Conservation (phyloP, 2,797 vertebrate species). For the Sparidentex hasta region DNA sequence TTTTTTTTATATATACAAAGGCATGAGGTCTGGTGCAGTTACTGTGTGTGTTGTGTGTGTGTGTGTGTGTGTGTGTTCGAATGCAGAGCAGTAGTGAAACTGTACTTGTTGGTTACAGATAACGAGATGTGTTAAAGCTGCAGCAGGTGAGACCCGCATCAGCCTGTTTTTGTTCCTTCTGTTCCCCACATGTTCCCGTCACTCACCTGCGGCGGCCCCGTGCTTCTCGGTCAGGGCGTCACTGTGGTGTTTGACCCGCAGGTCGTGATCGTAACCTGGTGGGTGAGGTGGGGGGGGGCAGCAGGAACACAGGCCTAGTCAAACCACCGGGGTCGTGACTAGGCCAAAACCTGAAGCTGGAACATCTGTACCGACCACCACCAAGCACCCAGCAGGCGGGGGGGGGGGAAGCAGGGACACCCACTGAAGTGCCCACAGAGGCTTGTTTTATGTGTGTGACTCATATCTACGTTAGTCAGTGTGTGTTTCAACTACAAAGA, state of each 20-base stretch:
- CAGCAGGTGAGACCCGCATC: background rate
- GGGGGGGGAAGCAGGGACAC: slow-evolving; percentile 35
- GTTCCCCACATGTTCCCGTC: slow-evolving; percentile 34
- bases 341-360: slow-evolving; percentile 61
- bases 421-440: slow-evolving; percentile 19
- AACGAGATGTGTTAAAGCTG: background rate
- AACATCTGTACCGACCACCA: slow-evolving; percentile 72
- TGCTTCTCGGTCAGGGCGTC: slow-evolving; percentile 95
- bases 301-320: slow-evolving; percentile 82
- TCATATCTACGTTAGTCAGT: slow-evolving; percentile 50
- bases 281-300: slow-evolving; percentile 69
- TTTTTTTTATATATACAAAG: background rate
- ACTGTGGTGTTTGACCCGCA: slow-evolving; percentile 92
- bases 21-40: background rate
- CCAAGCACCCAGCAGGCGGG: slow-evolving; percentile 70
- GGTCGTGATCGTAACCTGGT: slow-evolving; percentile 96
- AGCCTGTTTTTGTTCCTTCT: slow-evolving; percentile 12
- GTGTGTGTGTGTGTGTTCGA: background rate
- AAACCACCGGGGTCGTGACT: slow-evolving; percentile 84
- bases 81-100: slow-evolving; percentile 1
- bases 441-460: slow-evolving; percentile 30
- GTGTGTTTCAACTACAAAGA: slow-evolving; percentile 37
- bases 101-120: background rate
- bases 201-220: slow-evolving; percentile 91
- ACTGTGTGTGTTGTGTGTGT: too few relatives aligned